Base-by-base conservation (phyloP, 2,888 invertebrate species). In the Eumerus sabulonum region DNA sequence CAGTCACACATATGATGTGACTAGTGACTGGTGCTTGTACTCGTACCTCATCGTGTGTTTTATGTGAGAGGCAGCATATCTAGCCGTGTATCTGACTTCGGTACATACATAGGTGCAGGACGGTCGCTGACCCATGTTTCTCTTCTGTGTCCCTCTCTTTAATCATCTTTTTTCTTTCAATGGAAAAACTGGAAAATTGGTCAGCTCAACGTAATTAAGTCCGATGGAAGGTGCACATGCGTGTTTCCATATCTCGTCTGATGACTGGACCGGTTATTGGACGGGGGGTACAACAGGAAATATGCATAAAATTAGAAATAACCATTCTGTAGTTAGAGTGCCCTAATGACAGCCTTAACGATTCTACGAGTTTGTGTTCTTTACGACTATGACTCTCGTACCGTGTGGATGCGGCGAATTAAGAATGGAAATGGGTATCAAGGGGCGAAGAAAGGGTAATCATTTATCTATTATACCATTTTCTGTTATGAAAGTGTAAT, bases 121-220 rank as follows among this genome's bases (percentile, higher is more conserved):
- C 19, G 66, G 66, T 66, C 66, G 54, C 47, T 66, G 66, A 66
- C 66, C 66, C 66, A 56, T 66, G 18, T 38, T 18, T 45, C 11
- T 47, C 18, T 35, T 45, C 1, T 27, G 17, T 45, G 35, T 27
- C 18, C 35, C 45, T 27, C 16, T 57, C 35, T 53, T 27, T n/a
- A n/a, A n/a, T n/a, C 42, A 17, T 42, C 9, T 40, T n/a, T 5
- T 16, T 35, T 16, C 9, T 0, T 14, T 36, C 54, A 42, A 56
- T 56, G 71, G 54, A 62, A 56, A 63, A 63, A 63, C 70, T 62
- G 40, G 70, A 71, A 71, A 50, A 71, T 62, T 54, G 62, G 62
- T 62, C 50, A 54, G 53, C 47, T 40, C 45, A 44, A 5, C 18
- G 56, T 56, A 66, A 66, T 66, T 66, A 56, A 66, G 56, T 19